These are phyloP conservation scores for Macaria notata DNA, from an alignment of 2,888 invertebrate species.

Conservation along the genomic window DNA sequence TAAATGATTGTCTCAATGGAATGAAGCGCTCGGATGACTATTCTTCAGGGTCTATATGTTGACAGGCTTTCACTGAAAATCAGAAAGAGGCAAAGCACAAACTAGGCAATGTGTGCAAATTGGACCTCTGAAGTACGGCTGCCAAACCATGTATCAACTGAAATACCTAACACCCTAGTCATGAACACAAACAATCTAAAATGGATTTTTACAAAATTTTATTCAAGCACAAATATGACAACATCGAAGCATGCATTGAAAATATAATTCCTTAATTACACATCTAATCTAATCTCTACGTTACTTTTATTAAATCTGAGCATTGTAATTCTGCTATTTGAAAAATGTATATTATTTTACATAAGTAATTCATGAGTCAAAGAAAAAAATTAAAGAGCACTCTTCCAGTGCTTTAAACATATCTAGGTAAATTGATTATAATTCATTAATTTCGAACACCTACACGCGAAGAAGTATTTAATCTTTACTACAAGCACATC, in stretches of 20 bases:
- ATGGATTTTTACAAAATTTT: constrained; percentile 61
- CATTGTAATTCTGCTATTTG: no score
- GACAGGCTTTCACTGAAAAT: constrained; percentile 54
- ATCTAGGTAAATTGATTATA: neutral
- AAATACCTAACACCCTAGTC: constrained; percentile 19
- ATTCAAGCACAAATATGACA: constrained; percentile 78
- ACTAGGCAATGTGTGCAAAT: constrained; percentile 77
- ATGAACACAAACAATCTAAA: constrained; percentile 48
- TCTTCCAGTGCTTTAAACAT: constrained; percentile 8
- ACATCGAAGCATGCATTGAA: constrained; percentile 68
- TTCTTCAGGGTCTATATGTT: no score
- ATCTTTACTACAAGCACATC: constrained; percentile 32
- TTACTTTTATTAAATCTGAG: no score
- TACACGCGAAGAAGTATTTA: constrained; percentile 37
- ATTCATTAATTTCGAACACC: constrained; percentile 7
- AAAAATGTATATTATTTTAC: constrained; percentile 41
- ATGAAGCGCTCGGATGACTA: no score
- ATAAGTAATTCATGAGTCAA: constrained; percentile 40
- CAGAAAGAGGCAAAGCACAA: constrained; percentile 55
- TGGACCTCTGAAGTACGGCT: constrained; percentile 41
- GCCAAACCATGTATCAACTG: constrained; percentile 28
- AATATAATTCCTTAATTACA: constrained; percentile 62
- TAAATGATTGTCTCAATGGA: no score
- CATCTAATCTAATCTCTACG: constrained; percentile 19
- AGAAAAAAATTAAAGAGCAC: constrained; percentile 10